Base-by-base conservation (phyloP, 2,888 invertebrate genomes). In the Maniola hyperantus region DNA sequence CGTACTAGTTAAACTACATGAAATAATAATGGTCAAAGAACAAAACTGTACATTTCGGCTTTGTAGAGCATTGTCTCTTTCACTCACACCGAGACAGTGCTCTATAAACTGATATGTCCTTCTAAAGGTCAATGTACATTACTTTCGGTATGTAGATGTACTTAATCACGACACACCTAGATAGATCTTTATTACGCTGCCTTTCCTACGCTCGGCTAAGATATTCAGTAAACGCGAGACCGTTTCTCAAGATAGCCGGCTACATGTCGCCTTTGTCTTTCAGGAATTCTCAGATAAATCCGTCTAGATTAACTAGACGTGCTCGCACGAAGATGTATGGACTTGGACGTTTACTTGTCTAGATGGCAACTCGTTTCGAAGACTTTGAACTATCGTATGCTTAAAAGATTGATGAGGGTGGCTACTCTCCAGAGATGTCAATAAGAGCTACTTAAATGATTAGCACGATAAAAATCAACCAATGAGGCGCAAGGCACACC, bases 261-360 rank as follows among this genome's bases (percentile, higher is more conserved):
- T 13, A 42, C 39, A 42, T 42, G 57, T 57, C 55, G 18, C 55
- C 57, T 59, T 59, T 59, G 59, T 59, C 59, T 59, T 59, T 59
- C 59, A 48, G 34, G 46, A 59, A 59, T 59, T 42, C 57, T 33
- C 46, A 48, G 59, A 59, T 59, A 59, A 59, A 59, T 59, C 59
- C 34, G 59, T 59, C 48, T 59, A 59, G 59, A 59, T 59, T 59
- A 59, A 59, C 48, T 15, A 44, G 59, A 59, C 59, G 59, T 48
- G 46, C 34, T 46, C 59, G 48, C 59, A 59, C 46, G 59, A 59
- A 59, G 59, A 59, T 34, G 48, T 59, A 59, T 59, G 59, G 59
- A 59, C 33, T 59, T 6, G 48, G 59, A 46, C 46, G 46, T 39
- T 42, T 42, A n/a, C 57, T 58, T 48, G 59, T 48, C 57, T 59